These are phyloP conservation scores for Ochlodes sylvanus DNA, from an alignment of 2,888 invertebrate genomes.

Conservation along the genomic window DNA sequence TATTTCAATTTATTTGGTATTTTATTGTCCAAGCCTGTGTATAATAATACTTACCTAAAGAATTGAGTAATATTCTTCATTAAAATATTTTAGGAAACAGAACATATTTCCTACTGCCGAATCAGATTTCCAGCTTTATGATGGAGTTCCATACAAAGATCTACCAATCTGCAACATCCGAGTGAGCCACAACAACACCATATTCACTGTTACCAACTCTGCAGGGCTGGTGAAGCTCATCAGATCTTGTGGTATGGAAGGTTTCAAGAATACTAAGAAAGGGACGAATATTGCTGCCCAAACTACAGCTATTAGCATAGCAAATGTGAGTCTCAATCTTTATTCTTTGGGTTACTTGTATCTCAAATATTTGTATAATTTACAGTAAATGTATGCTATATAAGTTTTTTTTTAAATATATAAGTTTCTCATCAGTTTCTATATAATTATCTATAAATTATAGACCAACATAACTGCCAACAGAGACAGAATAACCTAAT, in stretches of 20 bases:
- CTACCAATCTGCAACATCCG: conserved; percentile 93
- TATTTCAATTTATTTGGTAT: too few relatives aligned
- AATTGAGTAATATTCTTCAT: too few relatives aligned
- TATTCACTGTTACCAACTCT: conserved; percentile 89
- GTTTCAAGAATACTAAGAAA: conserved; percentile 97
- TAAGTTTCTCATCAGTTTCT: too few relatives aligned
- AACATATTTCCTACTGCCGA: conserved; percentile 90
- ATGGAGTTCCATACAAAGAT: conserved; percentile 91
- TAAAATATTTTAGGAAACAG: conserved; percentile 82
- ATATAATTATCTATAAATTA: too few relatives aligned
- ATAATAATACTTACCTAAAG: too few relatives aligned
- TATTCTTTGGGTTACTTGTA: too few relatives aligned
- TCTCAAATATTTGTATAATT: too few relatives aligned
- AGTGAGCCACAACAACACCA: conserved; percentile 95
- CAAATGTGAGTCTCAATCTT: conserved; percentile 79
- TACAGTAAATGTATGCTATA: too few relatives aligned
- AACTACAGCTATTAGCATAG: conserved; percentile 93
- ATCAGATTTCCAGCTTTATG: conserved; percentile 89
- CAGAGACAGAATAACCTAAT: too few relatives aligned
- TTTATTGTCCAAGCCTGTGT: too few relatives aligned
- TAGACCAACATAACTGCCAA: too few relatives aligned
- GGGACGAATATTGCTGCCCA: conserved; percentile 99
- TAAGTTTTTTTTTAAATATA: too few relatives aligned
- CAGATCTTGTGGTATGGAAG: conserved; percentile 94
- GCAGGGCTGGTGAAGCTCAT: conserved; percentile 87